Evolutionary conservation across 2,797 vertebrate species (phyloP), one percentile per base, ranked within the genome.

Genomic region (Pampus argenteus): DNA sequence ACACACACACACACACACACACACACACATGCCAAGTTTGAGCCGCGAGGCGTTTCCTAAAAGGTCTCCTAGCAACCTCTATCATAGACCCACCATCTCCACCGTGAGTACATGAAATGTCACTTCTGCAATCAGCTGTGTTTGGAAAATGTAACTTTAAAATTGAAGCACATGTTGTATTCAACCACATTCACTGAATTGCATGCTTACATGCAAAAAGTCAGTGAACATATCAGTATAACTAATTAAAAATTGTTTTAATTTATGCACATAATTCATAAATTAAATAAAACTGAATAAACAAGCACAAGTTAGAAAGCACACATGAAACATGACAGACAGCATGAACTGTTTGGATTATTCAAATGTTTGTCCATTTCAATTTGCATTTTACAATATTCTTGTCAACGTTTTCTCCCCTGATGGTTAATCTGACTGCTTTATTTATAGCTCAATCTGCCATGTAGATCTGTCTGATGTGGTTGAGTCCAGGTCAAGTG

Each of bases 401-500:
- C 47, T 20, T 34, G 22, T 64, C 17, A 1, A 18, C 2, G 26
- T 9, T 25, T 38, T 47, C 17, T 45, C 45, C n/a, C 26, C 63
- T 66, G 49, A 68, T 70, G 61, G n/a, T 66, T 18, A 55, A 55
- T 71, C 42, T 67, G 59, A 7, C 2, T 28, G 31, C 42, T 65
- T 38, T 49, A 71, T 79, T n/a, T 6, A 31, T 60, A 74, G 64
- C 47, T 71, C 55, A n/a, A 51, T 71, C 42, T 64, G 52, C 60
- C 1, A 7, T 51, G 68, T 52, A 38, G 66, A 78, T 51, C 74
- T 72, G 68, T 76, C 48, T 76, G 79, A 73, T 79, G 67, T 66
- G 61, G 36, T 71, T 66, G 75, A 82, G 73, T 80, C 59, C 79
- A 82, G 76, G 82, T 86, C 77, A 82, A 86, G 72, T 75, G 76